These are phyloP conservation scores for Gephyroberyx darwinii DNA, from an alignment of 2,797 vertebrate genomes.

Conservation along the genomic window DNA sequence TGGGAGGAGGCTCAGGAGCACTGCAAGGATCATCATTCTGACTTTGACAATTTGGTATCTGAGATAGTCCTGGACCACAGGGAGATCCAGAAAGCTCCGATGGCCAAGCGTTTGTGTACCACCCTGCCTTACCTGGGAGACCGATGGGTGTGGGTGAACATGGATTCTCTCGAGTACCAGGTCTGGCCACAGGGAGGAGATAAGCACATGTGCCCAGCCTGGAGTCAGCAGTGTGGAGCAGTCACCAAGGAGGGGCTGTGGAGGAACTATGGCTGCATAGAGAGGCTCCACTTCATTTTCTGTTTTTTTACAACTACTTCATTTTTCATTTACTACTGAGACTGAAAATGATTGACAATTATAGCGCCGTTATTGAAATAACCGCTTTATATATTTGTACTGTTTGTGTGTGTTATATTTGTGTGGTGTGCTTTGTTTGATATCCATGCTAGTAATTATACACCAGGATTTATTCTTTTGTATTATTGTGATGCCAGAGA, in stretches of 20 bases:
- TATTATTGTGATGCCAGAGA: too few species aligned
- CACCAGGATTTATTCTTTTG: too few species aligned
- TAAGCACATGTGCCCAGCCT: not conserved
- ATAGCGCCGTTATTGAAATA: too few species aligned
- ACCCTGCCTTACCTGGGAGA: not conserved
- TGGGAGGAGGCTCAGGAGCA: not conserved
- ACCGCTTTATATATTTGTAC: too few species aligned
- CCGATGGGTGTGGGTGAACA: not conserved
- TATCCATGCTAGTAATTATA: too few species aligned
- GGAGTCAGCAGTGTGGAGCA: slow-evolving; percentile 7
- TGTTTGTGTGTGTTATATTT: not conserved
- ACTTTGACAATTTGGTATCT: not conserved
- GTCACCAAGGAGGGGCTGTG: not conserved
- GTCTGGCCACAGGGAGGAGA: slow-evolving; percentile 13
- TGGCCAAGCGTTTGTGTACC: not conserved
- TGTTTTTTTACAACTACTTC: too few species aligned
- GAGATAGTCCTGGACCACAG: not conserved
- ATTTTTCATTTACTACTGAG: slow-evolving; percentile 4
- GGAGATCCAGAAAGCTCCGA: not conserved
- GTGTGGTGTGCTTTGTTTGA: not conserved
- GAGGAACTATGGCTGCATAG: not conserved
- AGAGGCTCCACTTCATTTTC: slow-evolving; percentile 14
- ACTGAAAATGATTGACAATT: too few species aligned
- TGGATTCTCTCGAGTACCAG: slow-evolving; percentile 5
- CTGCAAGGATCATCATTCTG: not conserved